Percentiles rank a stretch among this genome's conserved stretches.
phyloP scores from a whole-genome alignment of 2,113 vertebrate species.

The Mormyrus iriodes region DNA sequence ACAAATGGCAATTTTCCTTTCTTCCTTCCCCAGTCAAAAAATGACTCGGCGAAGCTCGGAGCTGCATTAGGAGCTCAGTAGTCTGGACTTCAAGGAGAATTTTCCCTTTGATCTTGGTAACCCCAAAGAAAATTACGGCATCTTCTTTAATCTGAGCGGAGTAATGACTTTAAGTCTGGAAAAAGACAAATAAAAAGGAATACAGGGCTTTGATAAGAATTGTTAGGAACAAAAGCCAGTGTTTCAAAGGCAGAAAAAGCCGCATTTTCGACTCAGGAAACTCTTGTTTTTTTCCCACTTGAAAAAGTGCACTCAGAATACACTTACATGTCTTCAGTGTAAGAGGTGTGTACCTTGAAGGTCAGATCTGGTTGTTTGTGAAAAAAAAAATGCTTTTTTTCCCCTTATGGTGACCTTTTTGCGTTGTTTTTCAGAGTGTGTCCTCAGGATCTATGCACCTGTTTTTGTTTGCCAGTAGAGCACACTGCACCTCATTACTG shows the following conservation, averaged over 20 bases:
- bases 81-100: constrained; percentile 75
- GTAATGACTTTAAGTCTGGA: constrained; percentile 79
- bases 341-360: constrained; percentile 67
- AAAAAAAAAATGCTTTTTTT: constrained; percentile 57
- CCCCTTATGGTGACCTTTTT: constrained; percentile 54
- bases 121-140: constrained; percentile 72
- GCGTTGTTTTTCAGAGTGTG: constrained; percentile 56
- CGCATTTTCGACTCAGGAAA: constrained; percentile 68
- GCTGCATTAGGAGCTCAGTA: constrained; percentile 58
- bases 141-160: constrained; percentile 75
- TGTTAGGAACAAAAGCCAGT: constrained; percentile 75
- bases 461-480: neutral
- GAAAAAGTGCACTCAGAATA: constrained; percentile 66
- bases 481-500: neutral
- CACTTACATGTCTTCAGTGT: constrained; percentile 63
- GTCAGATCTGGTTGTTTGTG: constrained; percentile 63
- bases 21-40: constrained; percentile 52
- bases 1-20: constrained; percentile 42
- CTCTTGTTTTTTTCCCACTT: constrained; percentile 51
- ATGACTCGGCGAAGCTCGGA: constrained; percentile 55
- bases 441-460: neutral
- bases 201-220: constrained; percentile 80
- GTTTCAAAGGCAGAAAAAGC: constrained; percentile 75
- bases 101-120: constrained; percentile 72
- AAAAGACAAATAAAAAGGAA: constrained; percentile 82